Base-by-base conservation (phyloP, 2,888 invertebrate species). In the Ochlodes sylvanus region DNA sequence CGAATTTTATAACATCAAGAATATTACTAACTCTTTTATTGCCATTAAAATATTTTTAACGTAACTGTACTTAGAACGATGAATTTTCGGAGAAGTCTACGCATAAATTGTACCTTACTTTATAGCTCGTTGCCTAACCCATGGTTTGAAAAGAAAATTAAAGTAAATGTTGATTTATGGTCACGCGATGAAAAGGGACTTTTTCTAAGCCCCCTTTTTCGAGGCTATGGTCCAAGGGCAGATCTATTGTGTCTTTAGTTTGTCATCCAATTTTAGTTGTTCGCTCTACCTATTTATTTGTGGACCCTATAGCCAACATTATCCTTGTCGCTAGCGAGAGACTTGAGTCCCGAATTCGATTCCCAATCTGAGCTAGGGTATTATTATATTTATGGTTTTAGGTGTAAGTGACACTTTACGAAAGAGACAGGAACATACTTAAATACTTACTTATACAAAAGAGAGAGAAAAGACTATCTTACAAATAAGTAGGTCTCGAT, bases 141-240 rank as follows among this genome's bases (percentile, higher is more conserved):
- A 41, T 19, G 58, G 52, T 58, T 54, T 52, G 27, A 52, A 66
- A 52, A 58, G 52, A 57, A 60, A 66, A 66, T 66, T 66, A 44
- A 66, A 60, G 54, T 66, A 54, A 66, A 60, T 60, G 66, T 60
- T 60, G 66, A 66, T 60, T 66, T 60, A 66, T 66, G 60, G 60
- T 55, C 66, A 60, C 54, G 42, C 42, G 60, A 66, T 60, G 58
- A 66, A 66, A 66, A 66, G 60, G 38, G 15, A 55, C 61, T 60
- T 61, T 56, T 34, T 60, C 34, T 97, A 80, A 98, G 97, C 0
- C 96, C 21, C 56, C 62, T 56, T 62, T 47, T 62, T 62, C 38
- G 32, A n/a, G 19, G 19, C 12, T 38, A 21, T 12, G 62, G 38
- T 68, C 54, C 83, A 81, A 84, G 83, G 79, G 79, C 81, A 82